Evolutionary conservation across 2,797 vertebrate genomes (phyloP), one percentile per base, ranked within the genome.

Genomic region (Crocidura indochinensis): DNA sequence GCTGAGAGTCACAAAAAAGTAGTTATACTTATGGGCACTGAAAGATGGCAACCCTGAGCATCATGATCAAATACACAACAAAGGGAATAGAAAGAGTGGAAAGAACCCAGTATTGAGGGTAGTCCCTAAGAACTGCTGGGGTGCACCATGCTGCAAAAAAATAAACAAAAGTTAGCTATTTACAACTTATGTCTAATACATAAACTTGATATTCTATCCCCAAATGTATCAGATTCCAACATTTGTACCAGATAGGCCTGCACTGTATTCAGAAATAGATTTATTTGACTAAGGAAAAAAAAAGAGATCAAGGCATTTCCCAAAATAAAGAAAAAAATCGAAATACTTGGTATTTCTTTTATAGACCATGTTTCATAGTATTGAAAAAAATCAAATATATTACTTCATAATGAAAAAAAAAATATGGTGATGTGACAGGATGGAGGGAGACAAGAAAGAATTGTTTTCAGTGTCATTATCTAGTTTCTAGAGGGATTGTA

Each of bases 131-230:
- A 14, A 56, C 53, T 14, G 53, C 38, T 17, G 14, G 53, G 53
- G 53, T 56, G 53, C 53, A 14, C 11, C 53, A 56, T 17, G 4
- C 53, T 17, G 17, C 19, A 38, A 69, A 67, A 67, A 27, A 65
- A 10, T 26, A 27, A 29, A 29, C 68, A 79, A 95, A 92, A 51
- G 24, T 31, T 49, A 72, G 47, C 5, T 46, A 24, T 17, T 79
- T 44, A 91, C 27, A 79, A 84, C 9, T 49, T 76, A 4, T 53
- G 79, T 86, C 74, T 65, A 82, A 94, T 24, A 62, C 17, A 87
- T 81, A 17, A 72, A 82, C 15, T 47, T 77, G 69, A 12, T 46
- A 86, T 91, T 86, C 84, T 87, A 22, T 68, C 46, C 73, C 84
- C 91, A 79, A 6, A 77, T 65, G 3, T n/a, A 69, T 4, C 44